Base-by-base conservation (phyloP, 2,797 vertebrate genomes). In the Propithecus deckenii region DNA sequence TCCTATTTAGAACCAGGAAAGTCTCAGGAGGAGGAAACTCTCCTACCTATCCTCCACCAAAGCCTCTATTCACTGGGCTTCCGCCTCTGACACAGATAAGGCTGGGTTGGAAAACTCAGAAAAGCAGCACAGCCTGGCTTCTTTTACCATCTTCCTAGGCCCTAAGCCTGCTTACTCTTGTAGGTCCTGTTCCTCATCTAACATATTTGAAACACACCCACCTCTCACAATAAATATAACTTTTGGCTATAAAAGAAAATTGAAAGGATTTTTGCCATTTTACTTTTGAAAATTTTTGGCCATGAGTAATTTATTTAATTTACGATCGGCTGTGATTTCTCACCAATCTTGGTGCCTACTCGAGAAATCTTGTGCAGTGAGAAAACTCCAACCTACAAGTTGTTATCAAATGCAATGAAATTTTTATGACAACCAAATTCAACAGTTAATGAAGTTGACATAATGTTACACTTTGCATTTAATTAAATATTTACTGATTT, bases 401-500 rank as follows among this genome's bases (percentile, higher is more conserved):
- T 79, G 61, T 87, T 96, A 97, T 92, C 93, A 90, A 81, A 95
- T 55, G 61, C 67, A 91, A 95, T 95, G 76, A 93, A 96, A 96
- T 55, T 93, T 94, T 98, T 96, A 89, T 93, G 80, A 91, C n/a
- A 52, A 81, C 72, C 80, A 93, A 93, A 96, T 97, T 81, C 86
- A 50, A 80, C 84, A 89, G 71, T 90, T 96, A 93, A 97, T 97
- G 94, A 95, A 96, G 83, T 95, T 97, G 97, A 94, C 84, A 95
- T 94, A 96, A 94, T 71, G 87, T 76, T 90, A 65, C 23, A 83
- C 41, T 95, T 94, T 85, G 72, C 80, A 92, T 96, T 96, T 97
- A 94, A 95, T 97, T 93, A 95, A 96, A 91, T 91, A 95, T 95
- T 96, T 96, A 90, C 91, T 85, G 84, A 93, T 96, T 95, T 90